Evolutionary conservation across 2,888 invertebrate species (phyloP).

Genomic region (Argyresthia albistria): DNA sequence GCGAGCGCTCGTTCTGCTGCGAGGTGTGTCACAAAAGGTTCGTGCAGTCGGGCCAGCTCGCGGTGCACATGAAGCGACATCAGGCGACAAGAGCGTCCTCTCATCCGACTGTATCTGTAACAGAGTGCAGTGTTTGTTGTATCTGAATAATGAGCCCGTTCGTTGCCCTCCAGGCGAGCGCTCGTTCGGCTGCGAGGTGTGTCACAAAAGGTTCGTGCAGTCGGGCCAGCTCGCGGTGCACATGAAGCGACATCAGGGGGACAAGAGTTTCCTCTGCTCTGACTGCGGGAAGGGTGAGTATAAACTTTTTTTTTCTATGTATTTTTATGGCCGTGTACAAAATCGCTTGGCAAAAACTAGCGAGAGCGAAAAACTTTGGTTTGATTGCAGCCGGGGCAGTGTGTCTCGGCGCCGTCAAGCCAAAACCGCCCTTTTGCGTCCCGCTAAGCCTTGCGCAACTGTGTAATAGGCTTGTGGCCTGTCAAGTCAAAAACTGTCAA

Average conservation of each 20-base stretch:
- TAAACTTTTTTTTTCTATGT: too few relatives aligned
- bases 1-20: constrained; percentile 51
- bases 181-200: constrained; percentile 48
- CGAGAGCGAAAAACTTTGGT: too few relatives aligned
- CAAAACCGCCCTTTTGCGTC: too few relatives aligned
- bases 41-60: constrained; percentile 53
- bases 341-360: too few relatives aligned
- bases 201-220: constrained; percentile 56
- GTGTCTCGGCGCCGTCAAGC: too few relatives aligned
- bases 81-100: constrained; percentile 54
- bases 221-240: constrained; percentile 56
- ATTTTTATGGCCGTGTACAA: too few relatives aligned
- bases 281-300: constrained; percentile 57
- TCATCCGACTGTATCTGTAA: too few relatives aligned
- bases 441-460: too few relatives aligned
- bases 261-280: constrained; percentile 58
- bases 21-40: constrained; percentile 57
- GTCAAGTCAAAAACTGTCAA: too few relatives aligned
- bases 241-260: constrained; percentile 56
- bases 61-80: constrained; percentile 57
- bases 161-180: constrained; percentile 40
- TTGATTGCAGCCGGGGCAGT: too few relatives aligned
- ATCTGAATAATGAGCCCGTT: background rate
- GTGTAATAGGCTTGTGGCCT: too few relatives aligned
- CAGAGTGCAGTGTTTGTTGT: too few relatives aligned